Evolutionary conservation across 2,113 vertebrate species (phyloP), one percentile per base, ranked within the genome.

Genomic region (Montifringilla adamsi): DNA sequence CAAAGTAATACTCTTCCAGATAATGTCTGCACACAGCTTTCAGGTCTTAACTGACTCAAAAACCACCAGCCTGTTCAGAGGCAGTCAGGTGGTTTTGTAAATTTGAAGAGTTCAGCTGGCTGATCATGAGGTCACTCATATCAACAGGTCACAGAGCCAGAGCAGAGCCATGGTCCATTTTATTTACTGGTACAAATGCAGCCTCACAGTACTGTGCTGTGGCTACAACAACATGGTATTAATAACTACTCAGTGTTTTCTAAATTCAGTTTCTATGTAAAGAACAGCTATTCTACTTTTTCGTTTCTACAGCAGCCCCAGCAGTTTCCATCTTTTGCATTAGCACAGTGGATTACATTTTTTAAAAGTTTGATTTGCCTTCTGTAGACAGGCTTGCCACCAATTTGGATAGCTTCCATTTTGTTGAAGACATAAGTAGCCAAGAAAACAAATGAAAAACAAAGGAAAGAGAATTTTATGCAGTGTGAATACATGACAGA

Each of bases 401-500:
- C 49, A 67, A 19, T 50, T 50, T 84, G 60, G 53, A 66, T 84
- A 66, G 31, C n/a, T 76, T 39, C 47, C 24, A 31, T 77, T 85
- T 85, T 89, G 8, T 18, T 67, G 58, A 95, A 88, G 83, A 76
- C 75, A 13, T 56, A 68, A 87, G 62, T 44, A 89, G 59, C 64
- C 81, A 60, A 21, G 66, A 87, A 94, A 92, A 47, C 37, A 79
- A 89, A 89, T 31, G 17, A 62, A 70, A 84, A 93, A 50, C 21
- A 68, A 87, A 73, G 56, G 13, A 75, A 75, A 63, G 39, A 92
- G 9, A 66, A 49, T 92, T 96, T 94, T 87, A 93, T 84, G 93
- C 77, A 63, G 23, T 85, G 78, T 92, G 95, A 74, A 87, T 92
- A 67, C 41, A 87, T 83, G 89, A 82, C 75, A 89, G 68, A 91